Percentiles rank a stretch among this genome's conserved stretches.
Evolutionary conservation across 2,113 vertebrate species (phyloP).

Genomic region (Phaetusa simplex): DNA sequence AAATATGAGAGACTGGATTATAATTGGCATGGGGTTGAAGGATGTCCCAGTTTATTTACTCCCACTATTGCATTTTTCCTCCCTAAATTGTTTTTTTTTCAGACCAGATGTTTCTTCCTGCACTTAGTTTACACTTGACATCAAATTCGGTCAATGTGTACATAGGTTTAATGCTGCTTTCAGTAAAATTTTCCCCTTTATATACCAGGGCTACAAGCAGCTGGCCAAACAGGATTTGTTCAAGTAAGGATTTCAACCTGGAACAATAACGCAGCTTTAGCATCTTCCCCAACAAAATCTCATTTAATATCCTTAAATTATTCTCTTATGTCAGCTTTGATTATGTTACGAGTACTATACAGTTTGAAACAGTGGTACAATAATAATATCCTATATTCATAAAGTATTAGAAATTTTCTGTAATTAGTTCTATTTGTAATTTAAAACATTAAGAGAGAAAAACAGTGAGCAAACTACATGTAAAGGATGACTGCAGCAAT

Average conservation of each 20-base stretch:
- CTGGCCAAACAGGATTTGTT: constrained; percentile 16
- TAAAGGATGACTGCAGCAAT: constrained; percentile 44
- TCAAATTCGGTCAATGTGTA: not conserved
- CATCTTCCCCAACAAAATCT: not conserved
- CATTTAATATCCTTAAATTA: constrained; percentile 8
- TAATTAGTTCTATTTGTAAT: constrained; percentile 24
- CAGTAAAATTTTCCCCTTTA: not conserved
- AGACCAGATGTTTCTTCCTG: not conserved
- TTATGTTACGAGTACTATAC: not conserved
- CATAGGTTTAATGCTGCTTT: not conserved
- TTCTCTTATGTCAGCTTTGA: not conserved
- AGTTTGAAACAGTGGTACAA: not conserved
- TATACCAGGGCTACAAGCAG: not conserved
- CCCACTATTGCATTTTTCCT: not conserved
- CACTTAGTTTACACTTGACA: not conserved
- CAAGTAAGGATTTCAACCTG: not conserved
- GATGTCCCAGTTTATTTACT: not conserved
- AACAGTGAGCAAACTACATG: not conserved
- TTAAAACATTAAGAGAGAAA: constrained; percentile 58
- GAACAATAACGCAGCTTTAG: constrained; percentile 2
- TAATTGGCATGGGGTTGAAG: not conserved
- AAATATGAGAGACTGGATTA: not conserved
- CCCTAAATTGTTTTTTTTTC: not conserved
- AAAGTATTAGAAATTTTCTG: not conserved
- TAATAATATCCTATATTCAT: not conserved